A percentile compares a stretch with the other conserved stretches of the same genome.
Conservation (phyloP, 2,888 invertebrate genomes). For the Watsonalla binaria region DNA sequence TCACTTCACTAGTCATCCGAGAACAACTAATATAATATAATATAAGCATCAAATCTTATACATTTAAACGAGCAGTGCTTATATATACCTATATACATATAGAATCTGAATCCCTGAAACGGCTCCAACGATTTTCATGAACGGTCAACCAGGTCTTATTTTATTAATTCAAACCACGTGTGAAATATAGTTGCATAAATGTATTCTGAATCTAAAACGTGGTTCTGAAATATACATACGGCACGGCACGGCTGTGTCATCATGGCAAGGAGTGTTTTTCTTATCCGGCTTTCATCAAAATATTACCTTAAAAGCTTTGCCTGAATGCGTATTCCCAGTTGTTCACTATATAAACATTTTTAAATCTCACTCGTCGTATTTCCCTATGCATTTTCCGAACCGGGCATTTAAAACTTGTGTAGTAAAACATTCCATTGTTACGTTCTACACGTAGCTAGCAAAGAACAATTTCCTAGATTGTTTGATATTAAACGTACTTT, state of each 20-base stretch:
- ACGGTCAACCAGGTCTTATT: too few relatives aligned
- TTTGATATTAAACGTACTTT: neutral
- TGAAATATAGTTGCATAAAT: neutral
- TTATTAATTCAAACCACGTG: too few relatives aligned
- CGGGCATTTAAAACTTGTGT: neutral
- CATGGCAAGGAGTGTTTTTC: conserved; percentile 6
- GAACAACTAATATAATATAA: too few relatives aligned
- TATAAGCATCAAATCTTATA: too few relatives aligned
- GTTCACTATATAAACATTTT: conserved; percentile 1
- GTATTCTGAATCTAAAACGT: neutral
- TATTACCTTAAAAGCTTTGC: conserved; percentile 3
- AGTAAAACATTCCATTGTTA: neutral
- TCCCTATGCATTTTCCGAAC: neutral
- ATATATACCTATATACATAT: too few relatives aligned
- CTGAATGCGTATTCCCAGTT: conserved; percentile 1
- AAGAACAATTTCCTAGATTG: neutral
- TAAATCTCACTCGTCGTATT: neutral
- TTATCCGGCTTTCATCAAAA: conserved; percentile 7
- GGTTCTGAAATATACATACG: neutral
- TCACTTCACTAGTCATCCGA: too few relatives aligned
- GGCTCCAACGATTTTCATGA: too few relatives aligned
- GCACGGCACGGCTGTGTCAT: neutral
- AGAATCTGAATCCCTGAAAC: too few relatives aligned
- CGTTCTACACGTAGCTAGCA: neutral
- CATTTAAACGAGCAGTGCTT: too few relatives aligned